Evolutionary conservation across 2,113 vertebrate species (phyloP).

Genomic region (Zingel zingel): DNA sequence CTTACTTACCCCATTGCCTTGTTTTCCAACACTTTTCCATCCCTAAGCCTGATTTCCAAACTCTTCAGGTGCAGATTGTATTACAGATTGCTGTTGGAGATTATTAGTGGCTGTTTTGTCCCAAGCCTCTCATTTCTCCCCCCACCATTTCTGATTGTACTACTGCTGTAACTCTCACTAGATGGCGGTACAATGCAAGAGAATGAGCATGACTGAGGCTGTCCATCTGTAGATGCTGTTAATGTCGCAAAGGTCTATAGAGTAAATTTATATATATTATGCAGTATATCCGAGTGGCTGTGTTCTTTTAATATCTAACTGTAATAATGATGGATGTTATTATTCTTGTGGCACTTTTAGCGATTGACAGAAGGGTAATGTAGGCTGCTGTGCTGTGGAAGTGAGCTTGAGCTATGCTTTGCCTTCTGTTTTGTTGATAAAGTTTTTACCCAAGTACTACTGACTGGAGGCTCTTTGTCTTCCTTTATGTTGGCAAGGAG

Average conservation of each 20-base stretch:
- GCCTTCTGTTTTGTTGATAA: constrained; percentile 84
- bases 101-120: constrained; percentile 21
- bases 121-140: not conserved
- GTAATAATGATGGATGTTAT: constrained; percentile 62
- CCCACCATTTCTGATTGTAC: constrained; percentile 53
- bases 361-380: constrained; percentile 48
- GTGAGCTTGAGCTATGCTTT: constrained; percentile 80
- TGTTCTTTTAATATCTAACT: constrained; percentile 80
- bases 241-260: constrained; percentile 71
- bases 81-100: constrained; percentile 26
- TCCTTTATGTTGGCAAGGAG: no score
- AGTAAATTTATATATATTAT: constrained; percentile 73
- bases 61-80: constrained; percentile 29
- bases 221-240: constrained; percentile 66
- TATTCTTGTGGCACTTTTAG: constrained; percentile 68
- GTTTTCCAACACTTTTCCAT: not conserved
- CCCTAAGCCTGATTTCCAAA: constrained; percentile 2
- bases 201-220: constrained; percentile 73
- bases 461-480: not conserved
- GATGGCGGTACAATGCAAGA: constrained; percentile 68
- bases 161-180: constrained; percentile 74
- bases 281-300: constrained; percentile 80
- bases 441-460: constrained; percentile 77
- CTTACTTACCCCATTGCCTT: not conserved
- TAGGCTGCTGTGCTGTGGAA: constrained; percentile 62